A percentile compares a stretch with the other conserved stretches of the same genome.
phyloP scores from a whole-genome alignment of 2,113 vertebrate genomes.

The Camelus bactrianus region DNA sequence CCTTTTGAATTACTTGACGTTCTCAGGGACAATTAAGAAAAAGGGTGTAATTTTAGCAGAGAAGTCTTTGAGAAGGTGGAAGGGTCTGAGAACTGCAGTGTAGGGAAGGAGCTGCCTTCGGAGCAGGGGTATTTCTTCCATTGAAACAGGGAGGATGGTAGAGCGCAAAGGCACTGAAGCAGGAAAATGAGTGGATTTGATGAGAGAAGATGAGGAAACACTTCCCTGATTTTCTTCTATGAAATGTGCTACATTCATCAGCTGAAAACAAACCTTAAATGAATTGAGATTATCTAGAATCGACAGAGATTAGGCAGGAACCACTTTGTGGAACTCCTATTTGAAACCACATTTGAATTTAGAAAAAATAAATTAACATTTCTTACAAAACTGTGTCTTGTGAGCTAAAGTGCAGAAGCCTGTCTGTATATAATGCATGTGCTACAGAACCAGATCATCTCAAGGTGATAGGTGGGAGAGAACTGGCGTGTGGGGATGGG shows the following conservation, averaged over 20 bases:
- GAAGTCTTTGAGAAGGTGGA: neutral
- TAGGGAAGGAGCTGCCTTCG: neutral
- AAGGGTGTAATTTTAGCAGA: neutral
- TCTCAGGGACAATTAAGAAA: neutral
- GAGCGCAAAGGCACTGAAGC: neutral
- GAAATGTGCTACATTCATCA: neutral
- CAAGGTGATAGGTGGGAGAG: neutral
- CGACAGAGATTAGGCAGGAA: neutral
- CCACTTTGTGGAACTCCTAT: neutral
- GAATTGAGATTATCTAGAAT: neutral
- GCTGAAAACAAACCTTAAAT: neutral
- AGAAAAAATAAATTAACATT: conserved; percentile 7
- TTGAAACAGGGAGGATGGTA: neutral
- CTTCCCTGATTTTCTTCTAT: neutral
- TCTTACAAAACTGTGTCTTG: neutral
- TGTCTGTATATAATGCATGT: neutral
- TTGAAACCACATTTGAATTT: neutral
- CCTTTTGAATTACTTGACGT: neutral
- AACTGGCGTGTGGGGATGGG: neutral
- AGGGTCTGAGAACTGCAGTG: neutral
- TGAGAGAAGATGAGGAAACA: neutral
- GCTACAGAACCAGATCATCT: neutral
- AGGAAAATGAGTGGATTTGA: neutral
- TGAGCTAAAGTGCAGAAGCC: neutral
- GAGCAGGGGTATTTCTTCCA: neutral